phyloP scores from a whole-genome alignment of 1,140 invertebrate species.

The Anastatus disparis region DNA sequence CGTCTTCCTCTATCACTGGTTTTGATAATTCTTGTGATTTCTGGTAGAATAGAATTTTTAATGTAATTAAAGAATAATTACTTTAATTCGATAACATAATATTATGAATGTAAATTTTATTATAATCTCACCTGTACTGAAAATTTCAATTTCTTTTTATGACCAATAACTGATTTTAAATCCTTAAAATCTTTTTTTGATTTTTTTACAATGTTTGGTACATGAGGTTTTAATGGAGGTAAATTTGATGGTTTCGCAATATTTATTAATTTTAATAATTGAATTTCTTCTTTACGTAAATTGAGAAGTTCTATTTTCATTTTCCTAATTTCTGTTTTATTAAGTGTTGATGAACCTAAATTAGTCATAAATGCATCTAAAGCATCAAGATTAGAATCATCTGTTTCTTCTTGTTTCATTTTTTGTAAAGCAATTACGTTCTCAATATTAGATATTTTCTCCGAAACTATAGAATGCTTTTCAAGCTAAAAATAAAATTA shows the following conservation, averaged over 20 bases:
- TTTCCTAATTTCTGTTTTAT: conserved; percentile 62
- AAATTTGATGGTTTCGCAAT: conserved; percentile 80
- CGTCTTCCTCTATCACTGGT: background rate
- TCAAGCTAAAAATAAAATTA: conserved; percentile 68
- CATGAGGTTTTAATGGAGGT: conserved; percentile 65
- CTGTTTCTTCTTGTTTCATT: conserved; percentile 53
- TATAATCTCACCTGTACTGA: conserved; percentile 9
- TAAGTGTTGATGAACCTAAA: conserved; percentile 64
- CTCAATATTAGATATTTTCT: conserved; percentile 72
- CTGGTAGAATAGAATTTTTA: conserved; percentile 10
- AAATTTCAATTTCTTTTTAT: conserved; percentile 30
- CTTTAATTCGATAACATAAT: too few species aligned
- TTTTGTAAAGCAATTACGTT: conserved; percentile 64
- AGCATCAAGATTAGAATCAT: conserved; percentile 67
- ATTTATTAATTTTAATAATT: conserved; percentile 78
- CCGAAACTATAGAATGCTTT: conserved; percentile 73
- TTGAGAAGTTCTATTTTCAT: conserved; percentile 71
- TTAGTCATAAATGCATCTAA: conserved; percentile 81
- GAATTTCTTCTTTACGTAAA: conserved; percentile 76
- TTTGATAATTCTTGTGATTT: background rate
- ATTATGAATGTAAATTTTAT: too few species aligned
- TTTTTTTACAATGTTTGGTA: background rate
- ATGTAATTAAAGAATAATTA: conserved; percentile 6
- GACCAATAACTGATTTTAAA: background rate
- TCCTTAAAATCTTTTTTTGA: conserved; percentile 4